Percentiles rank a stretch among this genome's conserved stretches.
Evolutionary conservation across 64 coral and sea anemone genomes (phyloP).

Genomic region (Pocillopora verrucosa): DNA sequence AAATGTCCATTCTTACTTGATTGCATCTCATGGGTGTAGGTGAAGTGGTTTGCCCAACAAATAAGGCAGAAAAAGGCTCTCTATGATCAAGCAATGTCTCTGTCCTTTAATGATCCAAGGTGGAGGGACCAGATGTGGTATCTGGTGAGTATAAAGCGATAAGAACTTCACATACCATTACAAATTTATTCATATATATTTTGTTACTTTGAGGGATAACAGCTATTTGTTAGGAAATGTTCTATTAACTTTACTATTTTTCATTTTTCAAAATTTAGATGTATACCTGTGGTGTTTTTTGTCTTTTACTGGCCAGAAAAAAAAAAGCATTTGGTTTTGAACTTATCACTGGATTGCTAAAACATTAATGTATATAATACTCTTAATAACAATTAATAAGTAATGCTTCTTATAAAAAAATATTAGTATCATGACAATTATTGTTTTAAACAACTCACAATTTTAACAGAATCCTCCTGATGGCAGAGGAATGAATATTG

Average conservation of each 20-base stretch:
- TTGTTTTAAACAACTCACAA: not conserved
- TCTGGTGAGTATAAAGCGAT: slow-evolving; percentile 13
- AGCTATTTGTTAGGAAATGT: too few species aligned
- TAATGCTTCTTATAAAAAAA: too few species aligned
- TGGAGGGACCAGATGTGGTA: slow-evolving; percentile 32
- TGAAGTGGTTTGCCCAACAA: slow-evolving; percentile 9
- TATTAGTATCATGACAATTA: not conserved
- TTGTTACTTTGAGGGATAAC: too few species aligned
- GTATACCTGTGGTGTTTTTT: too few species aligned
- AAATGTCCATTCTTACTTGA: not conserved
- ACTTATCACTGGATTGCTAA: too few species aligned
- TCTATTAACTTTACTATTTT: too few species aligned
- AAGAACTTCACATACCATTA: too few species aligned
- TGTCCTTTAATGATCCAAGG: slow-evolving; percentile 14
- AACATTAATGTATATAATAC: too few species aligned
- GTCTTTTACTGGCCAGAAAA: too few species aligned
- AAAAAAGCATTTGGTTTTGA: too few species aligned
- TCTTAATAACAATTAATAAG: not conserved
- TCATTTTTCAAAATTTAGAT: too few species aligned
- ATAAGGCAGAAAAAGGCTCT: not conserved
- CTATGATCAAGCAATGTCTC: not conserved
- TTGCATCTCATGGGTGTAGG: not conserved
- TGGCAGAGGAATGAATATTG: slow-evolving; percentile 28
- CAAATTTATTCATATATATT: too few species aligned
- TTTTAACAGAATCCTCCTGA: slow-evolving; percentile 1